Evolutionary conservation across 2,113 vertebrate species (phyloP), one percentile per base, ranked within the genome.

Genomic region (Nothobranchius kuhntae): DNA sequence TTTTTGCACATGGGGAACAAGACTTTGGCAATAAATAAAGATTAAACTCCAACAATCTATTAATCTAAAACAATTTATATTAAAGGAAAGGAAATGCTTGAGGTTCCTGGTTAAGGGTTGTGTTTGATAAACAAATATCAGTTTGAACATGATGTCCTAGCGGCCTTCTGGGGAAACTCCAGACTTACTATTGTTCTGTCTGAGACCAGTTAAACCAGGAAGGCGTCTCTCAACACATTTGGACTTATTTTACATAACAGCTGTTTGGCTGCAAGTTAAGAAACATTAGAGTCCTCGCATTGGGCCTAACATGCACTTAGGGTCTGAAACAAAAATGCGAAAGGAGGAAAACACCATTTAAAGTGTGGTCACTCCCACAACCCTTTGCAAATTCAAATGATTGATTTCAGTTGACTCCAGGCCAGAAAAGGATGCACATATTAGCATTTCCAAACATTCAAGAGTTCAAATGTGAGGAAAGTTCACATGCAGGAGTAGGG

Each of bases 121-220:
- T 26, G 36, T 64, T 67, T 69, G 57, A 15, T 77, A 85, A 84
- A 82, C 74, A 86, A 75, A 77, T 71, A 63, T 2, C 42, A 42
- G 14, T 61, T 53, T 64, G 77, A 73, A 81, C 77, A 61, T 67
- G 62, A 71, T 88, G 84, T 88, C 73, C 73, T 68, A 54, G 38
- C 61, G 68, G 80, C 76, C 69, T 61, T 59, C 24, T 15, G 14
- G 87, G 89, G 89, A 81, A 87, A 90, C 73, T 85, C 89, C 89
- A 50, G 77, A 57, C 74, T 65, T 81, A 65, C 73, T 58, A 81
- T 90, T 88, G 86, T 88, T 87, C 64, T 15, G 45, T 67, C 59
- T n/a, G 40, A 53, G 60, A 89, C 87, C 80, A 77, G 87, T 82
- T 75, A 9, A 53, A 87, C 79, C 4, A 59, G 81, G 75, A 74